Percentiles rank a stretch among this genome's conserved stretches.
These are phyloP conservation scores for Diphyllodes magnificus DNA, from an alignment of 2,113 vertebrate species.

Conservation along the genomic window DNA sequence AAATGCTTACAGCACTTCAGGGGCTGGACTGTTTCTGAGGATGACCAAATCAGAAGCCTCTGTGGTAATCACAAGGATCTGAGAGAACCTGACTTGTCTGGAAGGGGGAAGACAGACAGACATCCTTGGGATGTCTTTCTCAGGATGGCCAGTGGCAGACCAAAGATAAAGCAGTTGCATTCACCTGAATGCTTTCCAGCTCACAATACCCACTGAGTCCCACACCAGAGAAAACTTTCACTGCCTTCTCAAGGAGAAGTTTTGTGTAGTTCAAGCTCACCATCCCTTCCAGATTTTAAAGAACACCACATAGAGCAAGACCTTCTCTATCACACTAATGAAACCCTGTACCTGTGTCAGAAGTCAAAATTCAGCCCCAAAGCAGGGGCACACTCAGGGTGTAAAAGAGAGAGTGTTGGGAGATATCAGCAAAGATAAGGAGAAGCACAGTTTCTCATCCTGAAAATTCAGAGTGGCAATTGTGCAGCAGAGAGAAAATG, in stretches of 20 bases:
- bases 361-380: not conserved
- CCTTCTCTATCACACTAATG: not conserved
- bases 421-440: not conserved
- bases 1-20: not conserved
- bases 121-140: not conserved
- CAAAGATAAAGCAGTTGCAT: not conserved
- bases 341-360: not conserved
- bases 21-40: not conserved
- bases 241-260: not conserved
- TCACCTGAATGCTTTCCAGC: not conserved
- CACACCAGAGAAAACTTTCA: not conserved
- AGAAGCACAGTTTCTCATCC: not conserved
- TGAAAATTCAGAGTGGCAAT: not conserved
- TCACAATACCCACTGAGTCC: not conserved
- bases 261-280: not conserved
- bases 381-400: not conserved
- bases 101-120: conserved; percentile 1
- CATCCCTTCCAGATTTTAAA: not conserved
- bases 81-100: not conserved
- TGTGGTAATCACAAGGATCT: not conserved
- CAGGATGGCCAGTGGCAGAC: not conserved
- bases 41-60: conserved; percentile 1
- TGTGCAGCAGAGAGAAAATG: not conserved
- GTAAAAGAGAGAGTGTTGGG: not conserved
- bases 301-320: not conserved